A percentile compares a stretch with the other conserved stretches of the same genome.
Conservation (phyloP, 2,113 vertebrate genomes). For the Mirza zaza region DNA sequence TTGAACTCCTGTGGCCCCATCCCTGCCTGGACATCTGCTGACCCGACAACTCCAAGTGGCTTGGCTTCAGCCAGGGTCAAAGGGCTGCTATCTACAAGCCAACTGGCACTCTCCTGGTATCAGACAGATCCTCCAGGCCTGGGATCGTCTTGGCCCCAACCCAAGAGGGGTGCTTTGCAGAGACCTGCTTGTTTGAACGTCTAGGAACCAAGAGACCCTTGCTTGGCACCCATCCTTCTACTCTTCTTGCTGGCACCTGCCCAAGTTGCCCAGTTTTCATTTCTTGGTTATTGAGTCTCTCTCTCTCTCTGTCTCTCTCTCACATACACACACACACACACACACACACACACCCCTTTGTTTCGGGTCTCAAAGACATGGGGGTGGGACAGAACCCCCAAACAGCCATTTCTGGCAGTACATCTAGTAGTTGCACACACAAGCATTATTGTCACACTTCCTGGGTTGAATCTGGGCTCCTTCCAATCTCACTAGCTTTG, state of each 20-base stretch:
- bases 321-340: not conserved
- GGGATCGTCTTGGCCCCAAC: not conserved
- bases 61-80: conserved; percentile 66
- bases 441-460: not conserved
- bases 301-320: too few species aligned
- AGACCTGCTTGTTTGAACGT: not conserved
- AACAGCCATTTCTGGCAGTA: not conserved
- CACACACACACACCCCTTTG: not conserved
- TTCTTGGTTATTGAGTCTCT: not conserved
- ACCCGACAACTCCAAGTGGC: conserved; percentile 38
- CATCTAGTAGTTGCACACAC: not conserved
- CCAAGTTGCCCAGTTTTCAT: not conserved
- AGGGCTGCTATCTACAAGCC: not conserved
- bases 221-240: not conserved
- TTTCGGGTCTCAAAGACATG: not conserved
- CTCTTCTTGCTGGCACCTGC: not conserved
- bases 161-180: not conserved
- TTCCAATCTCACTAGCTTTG: not conserved
- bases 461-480: not conserved
- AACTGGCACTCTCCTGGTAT: conserved; percentile 27
- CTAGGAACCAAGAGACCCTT: not conserved
- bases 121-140: conserved; percentile 30
- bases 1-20: not conserved
- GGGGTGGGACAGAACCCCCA: not conserved
- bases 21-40: conserved; percentile 44